Evolutionary conservation across 2,888 invertebrate genomes (phyloP).

Genomic region (Cetonia aurata): DNA sequence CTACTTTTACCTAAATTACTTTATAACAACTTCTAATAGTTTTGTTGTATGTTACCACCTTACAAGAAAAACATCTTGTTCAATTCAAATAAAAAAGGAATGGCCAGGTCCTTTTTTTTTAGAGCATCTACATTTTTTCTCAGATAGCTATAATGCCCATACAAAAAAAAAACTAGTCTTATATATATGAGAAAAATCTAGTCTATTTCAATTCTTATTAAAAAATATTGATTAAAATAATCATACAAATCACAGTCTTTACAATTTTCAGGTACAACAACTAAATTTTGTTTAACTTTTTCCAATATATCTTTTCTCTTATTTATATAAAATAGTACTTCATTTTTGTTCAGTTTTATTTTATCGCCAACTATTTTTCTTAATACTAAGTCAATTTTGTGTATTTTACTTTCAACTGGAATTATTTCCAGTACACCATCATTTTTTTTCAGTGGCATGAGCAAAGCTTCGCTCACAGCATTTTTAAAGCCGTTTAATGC

Average conservation of each 20-base stretch:
- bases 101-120: too few relatives aligned
- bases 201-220: background rate
- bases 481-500: slow-evolving; percentile 35
- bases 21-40: too few relatives aligned
- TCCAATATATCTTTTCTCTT: slow-evolving; percentile 46
- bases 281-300: slow-evolving; percentile 42
- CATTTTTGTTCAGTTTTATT: slow-evolving; percentile 41
- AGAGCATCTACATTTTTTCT: too few relatives aligned
- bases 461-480: slow-evolving; percentile 38
- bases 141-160: too few relatives aligned
- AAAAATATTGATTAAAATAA: slow-evolving; percentile 31
- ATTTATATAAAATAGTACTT: slow-evolving; percentile 28
- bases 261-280: slow-evolving; percentile 37
- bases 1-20: too few relatives aligned
- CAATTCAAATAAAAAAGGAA: too few relatives aligned
- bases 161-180: background rate
- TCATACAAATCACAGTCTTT: slow-evolving; percentile 37
- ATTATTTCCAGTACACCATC: slow-evolving; percentile 17
- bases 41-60: too few relatives aligned
- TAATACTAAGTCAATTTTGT: slow-evolving; percentile 48
- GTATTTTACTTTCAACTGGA: slow-evolving; percentile 39
- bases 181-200: slow-evolving; percentile 4
- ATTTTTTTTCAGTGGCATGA: slow-evolving; percentile 30
- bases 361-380: slow-evolving; percentile 48
- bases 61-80: too few relatives aligned